Evolutionary conservation across 2,113 vertebrate species (phyloP), one percentile per base, ranked within the genome.

Genomic region (Lampris incognitus): DNA sequence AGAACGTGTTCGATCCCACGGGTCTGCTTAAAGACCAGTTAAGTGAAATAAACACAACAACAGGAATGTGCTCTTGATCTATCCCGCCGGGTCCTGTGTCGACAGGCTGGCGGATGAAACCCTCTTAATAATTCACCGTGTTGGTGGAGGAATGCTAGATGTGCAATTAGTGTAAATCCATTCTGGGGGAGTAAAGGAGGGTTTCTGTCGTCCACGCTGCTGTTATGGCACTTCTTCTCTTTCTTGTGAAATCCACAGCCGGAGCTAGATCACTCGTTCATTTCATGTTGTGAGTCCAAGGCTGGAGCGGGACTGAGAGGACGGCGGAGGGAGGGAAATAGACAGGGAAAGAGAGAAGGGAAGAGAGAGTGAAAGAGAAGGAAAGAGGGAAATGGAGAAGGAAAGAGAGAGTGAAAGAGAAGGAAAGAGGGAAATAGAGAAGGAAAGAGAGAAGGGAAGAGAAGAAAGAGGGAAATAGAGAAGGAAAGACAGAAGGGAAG

Each of bases 81-180:
- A 56, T 64, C 9, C 48, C 42, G 42, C 67, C 37, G 72, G 39
- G 60, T 11, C 46, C 7, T 6, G 3, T 4, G 46, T 36, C 2
- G 66, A 69, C 56, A 58, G 36, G 9, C 9, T 4, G 39, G 8
- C n/a, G 56, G 51, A 69, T 60, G 42, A 10, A 56, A 44, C 57
- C 5, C 3, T 10, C 60, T 73, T 2, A 79, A 81, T 72, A 61
- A 72, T 75, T 76, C 58, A 65, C 55, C 41, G 40, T 68, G 62
- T 68, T 60, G 73, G 56, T 79, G 0, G 5, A 74, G 66, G 65
- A 74, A 50, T 10, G 36, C n/a, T 10, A 56, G 44, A 54, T 83
- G 59, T 85, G 81, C 68, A 85, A 81, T 83, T 78, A 78, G 52
- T 69, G 58, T 24, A 40, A 54, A 80, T 77, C 56, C 67, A 58